Base-by-base conservation (phyloP, 2,888 invertebrate species). In the Cheilosia variabilis region DNA sequence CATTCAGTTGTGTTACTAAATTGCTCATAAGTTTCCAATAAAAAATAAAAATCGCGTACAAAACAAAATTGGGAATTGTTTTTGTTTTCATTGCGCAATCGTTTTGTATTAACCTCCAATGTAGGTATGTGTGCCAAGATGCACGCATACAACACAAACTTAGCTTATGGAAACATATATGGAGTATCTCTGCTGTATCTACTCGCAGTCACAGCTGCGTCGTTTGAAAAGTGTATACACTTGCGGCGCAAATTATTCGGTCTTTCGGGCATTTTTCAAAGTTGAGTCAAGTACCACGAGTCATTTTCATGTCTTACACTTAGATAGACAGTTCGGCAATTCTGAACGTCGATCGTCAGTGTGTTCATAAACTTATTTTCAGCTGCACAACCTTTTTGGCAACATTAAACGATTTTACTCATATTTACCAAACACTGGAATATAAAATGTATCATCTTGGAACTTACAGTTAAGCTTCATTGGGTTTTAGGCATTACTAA, bases 71-170 rank as follows among this genome's bases (percentile, higher is more conserved):
- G 62, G 72, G 69, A 72, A 66, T 65, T 43, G 58, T 66, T 65
- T 65, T 79, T 65, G 81, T 62, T 76, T 45, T 9, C 63, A 58
- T 86, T 86, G 86, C 81, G 86, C 86, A 86, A 86, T 68, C 68
- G 76, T 62, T 72, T 71, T 58, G 45, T 72, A 72, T 72, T 86
- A 86, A 86, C 86, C 86, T 81, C 76, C 76, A 81, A 77, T 73
- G 81, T 72, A 77, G 80, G 63, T n/a, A n/a, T 86, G 86, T 86
- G 76, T 86, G 81, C 68, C 81, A 81, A 77, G 17, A 47, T 72
- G 66, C 76, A 86, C 71, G 71, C 79, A 79, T 45, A 75, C 24
- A 10, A 57, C 53, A 31, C 15, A 63, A 27, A 27, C 27, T 1
- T 6, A 22, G n/a, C n/a, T n/a, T n/a, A n/a, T n/a, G 52, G 45